A percentile compares a stretch with the other conserved stretches of the same genome.
Conservation (phyloP, 2,797 vertebrate genomes). For the Halcyon badia region DNA sequence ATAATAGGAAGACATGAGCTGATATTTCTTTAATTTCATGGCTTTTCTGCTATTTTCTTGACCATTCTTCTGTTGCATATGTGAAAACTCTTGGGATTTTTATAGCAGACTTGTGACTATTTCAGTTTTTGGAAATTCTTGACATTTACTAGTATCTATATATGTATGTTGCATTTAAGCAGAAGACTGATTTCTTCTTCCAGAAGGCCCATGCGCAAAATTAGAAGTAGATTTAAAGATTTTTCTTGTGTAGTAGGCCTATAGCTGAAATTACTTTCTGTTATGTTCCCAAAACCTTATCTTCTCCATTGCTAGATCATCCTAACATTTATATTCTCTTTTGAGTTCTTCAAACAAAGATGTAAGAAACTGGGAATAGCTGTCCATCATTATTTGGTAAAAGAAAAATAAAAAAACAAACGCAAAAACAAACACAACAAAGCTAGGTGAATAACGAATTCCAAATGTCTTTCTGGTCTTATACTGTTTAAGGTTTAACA, state of each 20-base stretch:
- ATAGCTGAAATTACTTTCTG: neutral
- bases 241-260: neutral
- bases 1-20: neutral
- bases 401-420: neutral
- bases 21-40: slow-evolving; percentile 13
- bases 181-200: neutral
- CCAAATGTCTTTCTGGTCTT: neutral
- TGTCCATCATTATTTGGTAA: neutral
- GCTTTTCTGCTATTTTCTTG: neutral
- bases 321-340: neutral
- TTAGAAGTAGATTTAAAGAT: neutral
- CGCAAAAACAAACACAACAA: neutral
- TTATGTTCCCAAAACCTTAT: neutral
- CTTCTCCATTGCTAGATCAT: neutral
- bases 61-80: neutral
- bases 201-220: neutral
- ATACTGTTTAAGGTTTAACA: neutral
- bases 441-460: neutral
- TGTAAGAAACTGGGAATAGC: neutral
- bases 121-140: neutral
- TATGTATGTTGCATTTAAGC: neutral
- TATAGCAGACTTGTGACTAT: neutral
- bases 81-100: neutral
- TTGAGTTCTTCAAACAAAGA: neutral
- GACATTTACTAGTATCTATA: neutral